phyloP scores from a whole-genome alignment of 1,140 invertebrate species.

The Spodoptera frugiperda region DNA sequence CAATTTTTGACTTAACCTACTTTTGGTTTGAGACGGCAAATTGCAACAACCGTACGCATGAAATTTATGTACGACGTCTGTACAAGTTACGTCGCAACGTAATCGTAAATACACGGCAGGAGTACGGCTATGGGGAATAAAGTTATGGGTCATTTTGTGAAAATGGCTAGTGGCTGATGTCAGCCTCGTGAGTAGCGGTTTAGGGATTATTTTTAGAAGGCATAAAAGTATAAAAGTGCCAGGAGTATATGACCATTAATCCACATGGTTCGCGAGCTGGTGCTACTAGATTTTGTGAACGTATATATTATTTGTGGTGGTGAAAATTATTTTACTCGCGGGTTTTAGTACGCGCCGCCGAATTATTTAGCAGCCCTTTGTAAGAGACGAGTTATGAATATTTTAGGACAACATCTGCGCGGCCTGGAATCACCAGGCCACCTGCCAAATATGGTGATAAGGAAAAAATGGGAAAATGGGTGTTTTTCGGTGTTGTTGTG shows the following conservation, averaged over 20 bases:
- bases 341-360: neutral
- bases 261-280: neutral
- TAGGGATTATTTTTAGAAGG: slow-evolving; percentile 24
- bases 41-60: slow-evolving; percentile 40
- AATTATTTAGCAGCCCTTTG: neutral
- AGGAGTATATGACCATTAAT: neutral
- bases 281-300: neutral
- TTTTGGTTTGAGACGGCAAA: slow-evolving; percentile 34
- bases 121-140: slow-evolving; percentile 38
- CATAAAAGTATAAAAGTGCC: slow-evolving; percentile 23
- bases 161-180: slow-evolving; percentile 35
- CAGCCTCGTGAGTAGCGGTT: slow-evolving; percentile 23
- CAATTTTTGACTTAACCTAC: slow-evolving; percentile 45
- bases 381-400: neutral
- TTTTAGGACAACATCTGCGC: neutral
- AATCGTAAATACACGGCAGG: slow-evolving; percentile 40
- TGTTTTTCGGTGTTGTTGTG: slow-evolving; percentile 6
- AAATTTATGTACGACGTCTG: slow-evolving; percentile 46
- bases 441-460: neutral
- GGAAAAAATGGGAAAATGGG: neutral
- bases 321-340: neutral
- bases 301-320: neutral
- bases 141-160: slow-evolving; percentile 44
- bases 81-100: slow-evolving; percentile 43
- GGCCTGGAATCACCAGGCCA: neutral